A percentile compares a stretch with the other conserved stretches of the same genome.
Conservation (phyloP, 2,113 vertebrate species). For the Bombycilla garrulus region DNA sequence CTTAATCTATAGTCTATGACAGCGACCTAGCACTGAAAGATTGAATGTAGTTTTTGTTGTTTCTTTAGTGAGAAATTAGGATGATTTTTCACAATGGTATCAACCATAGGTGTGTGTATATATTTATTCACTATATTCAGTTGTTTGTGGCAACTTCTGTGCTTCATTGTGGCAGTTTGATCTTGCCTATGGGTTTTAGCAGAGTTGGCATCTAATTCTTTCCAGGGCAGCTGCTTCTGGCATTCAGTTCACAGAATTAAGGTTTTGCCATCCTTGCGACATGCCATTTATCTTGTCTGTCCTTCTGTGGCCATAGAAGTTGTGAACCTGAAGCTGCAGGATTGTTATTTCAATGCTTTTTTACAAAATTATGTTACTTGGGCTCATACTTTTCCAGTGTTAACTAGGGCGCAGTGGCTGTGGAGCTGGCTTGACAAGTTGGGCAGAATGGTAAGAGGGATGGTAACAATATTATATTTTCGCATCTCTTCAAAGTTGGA, state of each 20-base stretch:
- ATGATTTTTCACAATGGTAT: neutral
- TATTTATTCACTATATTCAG: neutral
- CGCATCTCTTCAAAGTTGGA: neutral
- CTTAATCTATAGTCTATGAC: fast-evolving
- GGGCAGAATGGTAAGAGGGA: neutral
- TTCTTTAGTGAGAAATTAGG: neutral
- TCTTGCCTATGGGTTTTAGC: neutral
- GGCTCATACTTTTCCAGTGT: neutral
- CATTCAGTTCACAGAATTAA: neutral
- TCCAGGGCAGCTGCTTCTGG: neutral
- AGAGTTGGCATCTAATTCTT: neutral
- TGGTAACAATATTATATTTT: neutral
- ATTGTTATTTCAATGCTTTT: neutral
- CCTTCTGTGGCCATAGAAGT: neutral
- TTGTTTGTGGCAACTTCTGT: neutral
- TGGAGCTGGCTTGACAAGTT: neutral
- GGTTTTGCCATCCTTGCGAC: neutral
- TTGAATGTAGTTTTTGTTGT: neutral
- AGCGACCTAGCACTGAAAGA: neutral
- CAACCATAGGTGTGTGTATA: fast-evolving
- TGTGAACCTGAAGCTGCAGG: neutral
- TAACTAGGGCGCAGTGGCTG: neutral
- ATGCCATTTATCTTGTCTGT: neutral
- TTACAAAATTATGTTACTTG: neutral
- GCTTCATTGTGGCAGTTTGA: neutral